Conservation (phyloP, 2,888 invertebrate species). For the Pediacus dermestoides region DNA sequence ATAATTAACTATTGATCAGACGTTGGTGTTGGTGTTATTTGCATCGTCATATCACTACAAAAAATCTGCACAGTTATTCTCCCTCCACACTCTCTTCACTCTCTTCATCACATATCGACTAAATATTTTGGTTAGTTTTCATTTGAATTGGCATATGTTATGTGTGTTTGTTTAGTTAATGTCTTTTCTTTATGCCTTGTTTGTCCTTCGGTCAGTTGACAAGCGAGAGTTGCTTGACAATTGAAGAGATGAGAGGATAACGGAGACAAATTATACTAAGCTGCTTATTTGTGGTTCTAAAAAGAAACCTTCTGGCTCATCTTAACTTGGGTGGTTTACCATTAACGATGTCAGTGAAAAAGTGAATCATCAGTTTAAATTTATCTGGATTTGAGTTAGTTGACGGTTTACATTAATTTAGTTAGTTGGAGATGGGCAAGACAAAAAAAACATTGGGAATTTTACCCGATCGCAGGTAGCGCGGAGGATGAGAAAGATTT, state of each 20-base stretch:
- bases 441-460: too few relatives aligned
- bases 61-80: too few relatives aligned
- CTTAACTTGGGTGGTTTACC: constrained; percentile 15
- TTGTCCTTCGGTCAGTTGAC: constrained; percentile 33
- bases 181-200: constrained; percentile 32
- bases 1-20: constrained; percentile 29
- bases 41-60: too few relatives aligned
- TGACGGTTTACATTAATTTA: not conserved
- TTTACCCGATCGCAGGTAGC: too few relatives aligned
- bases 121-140: too few relatives aligned
- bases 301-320: constrained; percentile 3
- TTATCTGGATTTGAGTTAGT: not conserved
- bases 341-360: constrained; percentile 7
- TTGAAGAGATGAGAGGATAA: constrained; percentile 38
- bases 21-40: too few relatives aligned
- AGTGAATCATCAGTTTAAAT: constrained; percentile 8
- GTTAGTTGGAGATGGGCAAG: constrained; percentile 1
- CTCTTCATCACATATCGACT: too few relatives aligned
- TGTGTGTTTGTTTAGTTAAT: constrained; percentile 32
- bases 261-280: constrained; percentile 39
- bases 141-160: too few relatives aligned
- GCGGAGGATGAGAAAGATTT: too few relatives aligned
- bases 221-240: constrained; percentile 34
- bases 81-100: too few relatives aligned
- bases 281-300: constrained; percentile 30